A percentile compares a stretch with the other conserved stretches of the same genome.
These are phyloP conservation scores for Dermolepida albohirtum DNA, from an alignment of 2,888 invertebrate species.

Conservation along the genomic window DNA sequence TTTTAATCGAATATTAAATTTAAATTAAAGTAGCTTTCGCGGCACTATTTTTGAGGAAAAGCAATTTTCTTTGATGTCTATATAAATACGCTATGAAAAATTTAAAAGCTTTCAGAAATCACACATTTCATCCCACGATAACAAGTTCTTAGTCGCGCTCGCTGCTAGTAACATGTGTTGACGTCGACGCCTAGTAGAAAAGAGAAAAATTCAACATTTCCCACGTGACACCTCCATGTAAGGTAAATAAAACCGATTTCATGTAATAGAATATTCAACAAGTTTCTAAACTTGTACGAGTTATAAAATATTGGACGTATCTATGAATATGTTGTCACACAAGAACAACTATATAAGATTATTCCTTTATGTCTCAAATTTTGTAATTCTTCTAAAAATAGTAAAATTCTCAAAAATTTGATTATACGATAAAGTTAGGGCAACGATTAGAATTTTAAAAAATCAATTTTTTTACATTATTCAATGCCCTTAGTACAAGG, in stretches of 20 bases:
- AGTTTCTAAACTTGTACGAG: constrained; percentile 19
- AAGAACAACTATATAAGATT: no score
- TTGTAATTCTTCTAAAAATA: no score
- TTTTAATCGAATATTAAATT: constrained; percentile 29
- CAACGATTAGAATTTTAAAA: no score
- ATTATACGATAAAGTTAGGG: no score
- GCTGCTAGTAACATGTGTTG: background rate
- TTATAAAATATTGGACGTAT: constrained; percentile 32
- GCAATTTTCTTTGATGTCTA: constrained; percentile 24
- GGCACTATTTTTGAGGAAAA: constrained; percentile 14
- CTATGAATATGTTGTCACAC: no score
- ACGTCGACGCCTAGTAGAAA: constrained; percentile 11
- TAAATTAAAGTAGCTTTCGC: constrained; percentile 16
- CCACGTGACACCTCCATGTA: constrained; percentile 26
- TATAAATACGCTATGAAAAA: constrained; percentile 29
- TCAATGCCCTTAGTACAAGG: no score
- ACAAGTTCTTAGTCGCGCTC: constrained; percentile 1
- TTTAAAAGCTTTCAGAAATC: constrained; percentile 27
- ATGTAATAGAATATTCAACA: constrained; percentile 37
- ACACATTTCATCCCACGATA: background rate
- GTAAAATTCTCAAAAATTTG: no score
- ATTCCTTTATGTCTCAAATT: no score
- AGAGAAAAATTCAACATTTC: constrained; percentile 25
- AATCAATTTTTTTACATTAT: no score
- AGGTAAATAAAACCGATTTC: constrained; percentile 37